Evolutionary conservation across 2,797 vertebrate genomes (phyloP).

Genomic region (Sebastes steindachneri): DNA sequence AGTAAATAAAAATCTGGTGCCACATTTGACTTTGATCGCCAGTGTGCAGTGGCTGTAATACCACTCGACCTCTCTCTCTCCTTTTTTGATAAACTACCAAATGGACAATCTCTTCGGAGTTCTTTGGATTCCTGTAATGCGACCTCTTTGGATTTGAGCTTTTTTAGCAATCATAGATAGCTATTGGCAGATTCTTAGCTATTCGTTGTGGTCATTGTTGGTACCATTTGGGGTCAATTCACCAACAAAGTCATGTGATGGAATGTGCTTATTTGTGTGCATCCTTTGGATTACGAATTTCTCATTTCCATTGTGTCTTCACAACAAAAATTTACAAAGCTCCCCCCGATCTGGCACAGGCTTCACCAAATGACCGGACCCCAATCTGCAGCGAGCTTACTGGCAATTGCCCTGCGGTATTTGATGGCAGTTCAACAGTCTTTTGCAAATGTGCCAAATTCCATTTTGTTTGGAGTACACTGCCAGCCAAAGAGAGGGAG

Average conservation of each 20-base stretch:
- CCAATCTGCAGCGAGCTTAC: constrained; percentile 13
- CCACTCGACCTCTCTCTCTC: not conserved
- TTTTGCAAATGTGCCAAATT: constrained; percentile 54
- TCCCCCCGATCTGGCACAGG: not conserved
- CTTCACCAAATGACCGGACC: not conserved
- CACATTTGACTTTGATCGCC: not conserved
- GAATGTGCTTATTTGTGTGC: not conserved
- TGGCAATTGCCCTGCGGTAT: constrained; percentile 16
- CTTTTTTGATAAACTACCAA: not conserved
- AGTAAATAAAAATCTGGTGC: constrained; percentile 22
- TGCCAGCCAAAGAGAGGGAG: constrained; percentile 53
- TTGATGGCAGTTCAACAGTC: constrained; percentile 24
- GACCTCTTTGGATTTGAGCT: not conserved
- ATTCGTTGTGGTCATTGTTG: not conserved
- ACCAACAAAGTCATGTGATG: not conserved
- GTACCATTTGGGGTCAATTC: not conserved
- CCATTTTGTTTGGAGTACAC: constrained; percentile 61
- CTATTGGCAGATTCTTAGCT: not conserved
- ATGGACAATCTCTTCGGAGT: not conserved
- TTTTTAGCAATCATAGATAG: not conserved
- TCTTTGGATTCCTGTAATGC: not conserved
- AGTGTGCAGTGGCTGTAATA: not conserved
- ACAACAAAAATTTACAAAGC: not conserved
- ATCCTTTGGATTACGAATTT: not conserved
- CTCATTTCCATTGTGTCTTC: not conserved